Base-by-base conservation (phyloP, 2,888 invertebrate species). In the Drosophila suboccidentalis region DNA sequence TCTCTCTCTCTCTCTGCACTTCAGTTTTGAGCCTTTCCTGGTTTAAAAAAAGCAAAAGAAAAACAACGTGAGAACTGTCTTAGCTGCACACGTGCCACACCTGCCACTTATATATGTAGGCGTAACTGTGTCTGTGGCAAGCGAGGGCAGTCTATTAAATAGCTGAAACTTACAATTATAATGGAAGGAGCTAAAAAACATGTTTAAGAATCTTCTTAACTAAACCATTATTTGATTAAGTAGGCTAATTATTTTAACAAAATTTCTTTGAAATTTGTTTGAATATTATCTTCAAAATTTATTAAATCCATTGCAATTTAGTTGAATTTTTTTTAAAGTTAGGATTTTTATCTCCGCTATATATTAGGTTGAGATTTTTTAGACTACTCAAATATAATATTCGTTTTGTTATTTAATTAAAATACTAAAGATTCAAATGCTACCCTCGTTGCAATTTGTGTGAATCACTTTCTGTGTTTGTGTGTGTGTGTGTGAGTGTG, bases 361-460 rank as follows among this genome's bases (percentile, higher is more conserved):
- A n/a, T n/a, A n/a, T n/a, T n/a, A n/a, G n/a, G n/a, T n/a, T n/a
- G n/a, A n/a, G n/a, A n/a, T n/a, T n/a, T n/a, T n/a, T n/a, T n/a
- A n/a, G n/a, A n/a, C n/a, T n/a, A n/a, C n/a, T n/a, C n/a, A n/a
- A n/a, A n/a, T n/a, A n/a, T n/a, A n/a, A n/a, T n/a, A n/a, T n/a
- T n/a, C n/a, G n/a, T n/a, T n/a, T n/a, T n/a, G n/a, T n/a, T n/a
- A n/a, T n/a, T n/a, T n/a, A n/a, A n/a, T n/a, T n/a, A n/a, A 26
- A 26, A 26, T 26, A 26, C 26, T 26, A 26, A 26, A 26, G 29
- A 29, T 2, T 2, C 29, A 6, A 8, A 29, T 46, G 47, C 74
- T 49, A 22, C 79, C 70, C 76, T 77, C 79, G 72, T 63, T 59
- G 34, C 26, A 54, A 78, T 68, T 78, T 73, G 62, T 57, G 22